Base-by-base conservation (phyloP, 2,113 vertebrate species). In the Prionailurus bengalensis region DNA sequence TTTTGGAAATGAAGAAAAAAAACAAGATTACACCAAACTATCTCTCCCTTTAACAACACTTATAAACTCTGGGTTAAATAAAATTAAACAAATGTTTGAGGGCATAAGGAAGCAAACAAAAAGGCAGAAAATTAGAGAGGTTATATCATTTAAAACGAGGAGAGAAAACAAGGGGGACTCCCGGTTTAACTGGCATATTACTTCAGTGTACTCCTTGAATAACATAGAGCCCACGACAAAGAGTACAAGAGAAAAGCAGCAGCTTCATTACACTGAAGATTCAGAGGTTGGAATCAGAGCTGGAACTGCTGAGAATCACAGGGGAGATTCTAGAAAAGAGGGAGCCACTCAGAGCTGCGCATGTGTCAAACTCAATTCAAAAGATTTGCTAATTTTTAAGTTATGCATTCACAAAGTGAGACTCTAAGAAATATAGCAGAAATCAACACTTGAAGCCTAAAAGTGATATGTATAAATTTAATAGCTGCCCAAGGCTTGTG, bases 81-180 rank as follows among this genome's bases (percentile, higher is more conserved):
- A 76, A 96, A 78, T 68, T 27, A 74, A 91, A 63, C 6, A 73
- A 74, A 92, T 68, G 11, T 21, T 85, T 88, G 51, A 85, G 63
- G 27, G 12, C 13, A 45, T 16, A 85, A 1, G 29, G 68, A 81
- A 85, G 16, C 14, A 92, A 92, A 76, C 11, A 84, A 51, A 61
- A 65, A 5, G 21, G n/a, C 6, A 66, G 39, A 25, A 80, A 63
- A 45, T 3, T 53, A 21, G 2, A 53, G 8, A 6, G 2, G 0
- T 29, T 53, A 27, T 92, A 13, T 61, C 36, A 71, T 36, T 45
- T 94, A 36, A 76, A 80, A 45, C 15, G 13, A 83, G 4, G 8
- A 36, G 7, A 94, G 7, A 61, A 95, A 76, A 55, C 25, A 10
- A 51, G 3, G 17, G 45, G 19, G 23, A 0, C 17, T 76, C 12